Evolutionary conservation across 2,888 invertebrate genomes (phyloP), one percentile per base, ranked within the genome.

Genomic region (Poecilus cupreus): DNA sequence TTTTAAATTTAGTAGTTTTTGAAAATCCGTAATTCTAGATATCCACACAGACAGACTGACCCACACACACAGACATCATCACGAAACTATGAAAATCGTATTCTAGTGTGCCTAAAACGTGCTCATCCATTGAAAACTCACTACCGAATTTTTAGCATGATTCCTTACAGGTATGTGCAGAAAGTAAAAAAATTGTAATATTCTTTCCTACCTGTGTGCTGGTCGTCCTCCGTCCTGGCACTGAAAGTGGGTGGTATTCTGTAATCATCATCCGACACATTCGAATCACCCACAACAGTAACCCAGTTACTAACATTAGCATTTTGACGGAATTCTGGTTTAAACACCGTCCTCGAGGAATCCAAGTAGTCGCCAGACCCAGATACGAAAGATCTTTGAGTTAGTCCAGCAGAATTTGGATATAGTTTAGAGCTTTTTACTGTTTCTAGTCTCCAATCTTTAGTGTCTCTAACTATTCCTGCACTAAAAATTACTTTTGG

Each of bases 401-500:
- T 68, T 2, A 13, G 1, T 11, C 13, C 8, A 3, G 32, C 18
- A 8, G 51, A 51, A 51, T 51, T 51, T 8, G 18, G 1, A 68
- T 16, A 37, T 24, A 13, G 6, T 37, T 37, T 68, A 16, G 32
- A 68, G 37, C 18, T 60, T 60, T 13, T 39, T 11, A 1, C 37
- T 8, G 64, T 32, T 8, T 68, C 37, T 37, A 68, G 11, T 10
- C 37, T 13, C 64, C 64, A 68, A 37, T 68, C 64, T 68, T 68
- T 68, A 13, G 64, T 37, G 18, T 68, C 64, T 37, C 11, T 68
- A 10, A 68, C 18, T 3, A 68, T 18, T 18, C 64, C 64, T 11
- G 64, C 13, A 11, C 37, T 37, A 13, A 2, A 51, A 51, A 51
- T 51, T 51, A 51, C 18, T 51, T 51, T 51, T 18, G 51, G 51